These are phyloP conservation scores for Camponotus floridanus DNA, from an alignment of 1,140 invertebrate species.

Conservation along the genomic window DNA sequence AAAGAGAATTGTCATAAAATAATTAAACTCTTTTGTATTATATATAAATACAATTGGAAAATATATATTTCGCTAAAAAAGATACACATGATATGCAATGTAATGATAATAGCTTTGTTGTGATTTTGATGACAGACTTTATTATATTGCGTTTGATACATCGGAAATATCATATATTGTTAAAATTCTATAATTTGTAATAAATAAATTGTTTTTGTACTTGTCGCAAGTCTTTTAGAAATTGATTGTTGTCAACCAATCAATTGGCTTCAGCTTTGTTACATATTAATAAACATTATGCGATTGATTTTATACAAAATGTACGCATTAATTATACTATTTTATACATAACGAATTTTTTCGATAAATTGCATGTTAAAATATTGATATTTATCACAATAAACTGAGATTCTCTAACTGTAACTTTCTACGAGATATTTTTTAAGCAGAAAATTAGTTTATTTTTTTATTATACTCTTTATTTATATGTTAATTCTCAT, in stretches of 20 bases:
- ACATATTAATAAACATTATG: neutral
- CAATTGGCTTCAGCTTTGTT: neutral
- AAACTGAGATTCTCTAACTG: neutral
- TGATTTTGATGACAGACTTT: neutral
- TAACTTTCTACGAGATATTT: neutral
- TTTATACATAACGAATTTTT: neutral
- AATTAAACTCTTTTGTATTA: constrained; percentile 28
- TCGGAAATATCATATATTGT: neutral
- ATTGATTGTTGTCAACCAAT: neutral
- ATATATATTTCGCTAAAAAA: constrained; percentile 34
- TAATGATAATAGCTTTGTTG: constrained; percentile 1
- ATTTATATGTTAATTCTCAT: no score
- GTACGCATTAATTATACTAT: neutral
- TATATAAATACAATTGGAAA: constrained; percentile 4
- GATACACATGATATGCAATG: neutral
- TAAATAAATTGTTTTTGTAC: neutral
- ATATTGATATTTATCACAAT: constrained; percentile 11
- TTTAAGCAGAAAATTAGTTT: neutral
- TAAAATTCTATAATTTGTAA: neutral
- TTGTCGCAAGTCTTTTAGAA: constrained; percentile 3
- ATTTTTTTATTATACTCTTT: neutral
- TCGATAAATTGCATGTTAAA: neutral
- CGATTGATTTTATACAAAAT: neutral
- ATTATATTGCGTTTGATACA: neutral
- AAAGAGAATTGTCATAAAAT: constrained; percentile 7